These are phyloP conservation scores for Odontocerum albicorne DNA, from an alignment of 2,888 invertebrate genomes.

Conservation along the genomic window DNA sequence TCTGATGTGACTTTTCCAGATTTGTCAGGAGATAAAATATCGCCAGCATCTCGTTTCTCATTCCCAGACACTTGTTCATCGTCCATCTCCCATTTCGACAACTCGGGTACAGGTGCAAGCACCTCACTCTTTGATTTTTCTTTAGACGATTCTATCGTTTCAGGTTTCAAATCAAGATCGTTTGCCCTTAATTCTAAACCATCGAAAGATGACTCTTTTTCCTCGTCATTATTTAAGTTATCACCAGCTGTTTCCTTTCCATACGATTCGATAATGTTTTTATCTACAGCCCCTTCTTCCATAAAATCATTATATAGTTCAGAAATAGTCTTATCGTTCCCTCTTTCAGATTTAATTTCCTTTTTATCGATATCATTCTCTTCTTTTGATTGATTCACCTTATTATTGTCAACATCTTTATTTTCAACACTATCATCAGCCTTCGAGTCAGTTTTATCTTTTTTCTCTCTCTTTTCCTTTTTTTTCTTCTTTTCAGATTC, in stretches of 20 bases:
- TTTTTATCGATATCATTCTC: slow-evolving; percentile 33
- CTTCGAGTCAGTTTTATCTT: slow-evolving; percentile 51
- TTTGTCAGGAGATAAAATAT: slow-evolving; percentile 56
- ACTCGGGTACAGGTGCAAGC: slow-evolving; percentile 73
- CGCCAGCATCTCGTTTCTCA: slow-evolving; percentile 52
- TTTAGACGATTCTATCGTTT: slow-evolving; percentile 49
- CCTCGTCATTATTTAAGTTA: slow-evolving; percentile 46
- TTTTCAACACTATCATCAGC: slow-evolving; percentile 39
- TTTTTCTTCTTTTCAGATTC: slow-evolving; percentile 52
- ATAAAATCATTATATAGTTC: slow-evolving; percentile 60
- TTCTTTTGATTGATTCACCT: slow-evolving; percentile 41
- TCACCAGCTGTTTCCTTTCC: slow-evolving; percentile 45
- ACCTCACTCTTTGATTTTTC: slow-evolving; percentile 58
- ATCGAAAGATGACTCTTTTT: slow-evolving; percentile 58
- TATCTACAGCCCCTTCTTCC: slow-evolving; percentile 55
- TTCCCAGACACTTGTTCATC: slow-evolving; percentile 57
- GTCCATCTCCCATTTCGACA: slow-evolving; percentile 88
- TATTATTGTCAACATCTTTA: slow-evolving; percentile 35
- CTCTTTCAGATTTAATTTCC: slow-evolving; percentile 37
- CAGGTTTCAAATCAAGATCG: slow-evolving; percentile 56
- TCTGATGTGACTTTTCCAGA: slow-evolving; percentile 78
- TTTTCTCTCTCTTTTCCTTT: slow-evolving; percentile 59
- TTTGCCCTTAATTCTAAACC: slow-evolving; percentile 62
- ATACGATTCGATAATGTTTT: slow-evolving; percentile 60
- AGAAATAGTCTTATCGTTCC: slow-evolving; percentile 29